phyloP scores from a whole-genome alignment of 2,113 vertebrate genomes.

The Ceyx cyanopectus region DNA sequence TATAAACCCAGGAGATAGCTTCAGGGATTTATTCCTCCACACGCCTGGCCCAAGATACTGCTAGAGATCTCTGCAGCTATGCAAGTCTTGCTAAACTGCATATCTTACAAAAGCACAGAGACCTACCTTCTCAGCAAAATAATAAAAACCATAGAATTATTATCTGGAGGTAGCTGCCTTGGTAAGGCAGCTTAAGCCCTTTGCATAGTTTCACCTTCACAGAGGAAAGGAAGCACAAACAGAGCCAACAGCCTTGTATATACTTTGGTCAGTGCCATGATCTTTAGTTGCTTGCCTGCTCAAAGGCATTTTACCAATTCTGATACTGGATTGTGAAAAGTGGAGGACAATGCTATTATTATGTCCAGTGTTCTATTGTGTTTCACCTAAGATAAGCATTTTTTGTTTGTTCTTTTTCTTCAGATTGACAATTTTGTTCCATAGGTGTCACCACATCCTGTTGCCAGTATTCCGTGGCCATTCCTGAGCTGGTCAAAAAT shows the following conservation, averaged over 20 bases:
- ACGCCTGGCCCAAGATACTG: not conserved
- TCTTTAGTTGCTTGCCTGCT: not conserved
- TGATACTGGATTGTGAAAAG: not conserved
- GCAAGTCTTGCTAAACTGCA: not conserved
- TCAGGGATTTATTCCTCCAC: not conserved
- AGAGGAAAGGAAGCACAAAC: not conserved
- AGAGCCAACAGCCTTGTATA: not conserved
- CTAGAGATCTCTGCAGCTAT: not conserved
- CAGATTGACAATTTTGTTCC: not conserved
- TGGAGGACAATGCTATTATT: not conserved
- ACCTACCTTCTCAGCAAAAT: not conserved
- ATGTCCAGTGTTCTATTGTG: not conserved
- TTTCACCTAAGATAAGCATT: not conserved
- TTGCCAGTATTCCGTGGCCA: not conserved
- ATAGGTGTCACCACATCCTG: rapidly evolving
- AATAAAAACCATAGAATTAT: not conserved
- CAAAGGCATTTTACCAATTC: not conserved
- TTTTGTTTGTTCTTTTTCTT: not conserved
- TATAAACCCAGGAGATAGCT: not conserved
- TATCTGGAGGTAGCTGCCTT: not conserved
- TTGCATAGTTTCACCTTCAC: not conserved
- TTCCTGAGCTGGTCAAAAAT: not conserved
- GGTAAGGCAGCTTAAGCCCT: not conserved
- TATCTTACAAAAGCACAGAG: not conserved
- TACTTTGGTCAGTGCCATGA: no score